Evolutionary conservation across 2,888 invertebrate species (phyloP), one percentile per base, ranked within the genome.

Genomic region (Digitonthophagus gazella): DNA sequence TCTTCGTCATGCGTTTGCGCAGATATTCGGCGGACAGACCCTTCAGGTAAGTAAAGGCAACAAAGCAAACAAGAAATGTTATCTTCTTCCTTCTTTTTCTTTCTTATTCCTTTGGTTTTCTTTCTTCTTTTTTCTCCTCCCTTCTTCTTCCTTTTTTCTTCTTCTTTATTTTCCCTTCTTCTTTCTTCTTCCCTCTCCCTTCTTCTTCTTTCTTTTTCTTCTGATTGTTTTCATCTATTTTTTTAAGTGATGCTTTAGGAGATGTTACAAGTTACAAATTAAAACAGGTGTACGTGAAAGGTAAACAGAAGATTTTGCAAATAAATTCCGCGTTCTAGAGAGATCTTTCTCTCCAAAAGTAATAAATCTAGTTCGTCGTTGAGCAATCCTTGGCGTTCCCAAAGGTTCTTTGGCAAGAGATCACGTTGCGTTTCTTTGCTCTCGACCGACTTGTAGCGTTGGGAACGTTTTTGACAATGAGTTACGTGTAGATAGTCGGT

Each of bases 11-110:
- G 76, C 76, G 71, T 67, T 74, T 75, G 77, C 79, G 77, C 80
- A 80, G 76, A 77, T 78, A 76, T 74, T 74, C 73, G 79, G 76
- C 74, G 75, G 75, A 70, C 77, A 76, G 69, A 66, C 75, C 71
- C 28, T 44, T 44, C 28, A 44, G 28, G 28, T 44, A 44, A 44
- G n/a, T n/a, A n/a, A n/a, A n/a, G n/a, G n/a, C n/a, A n/a, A n/a
- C n/a, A 44, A 44, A 3, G 2, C 1, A 44, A 44, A 44, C 28
- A 5, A 44, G n/a, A n/a, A n/a, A n/a, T n/a, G 78, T 79, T 72
- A 77, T 77, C 75, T 67, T n/a, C 68, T 69, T 67, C 20, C 54
- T n/a, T 15, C 44, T 66, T n/a, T 22, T 57, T 68, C 57, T 64
- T 57, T 57, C 44, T 44, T 15, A 15, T 18, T 67, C 55, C 55